These are phyloP conservation scores for Bovichtus diacanthus DNA, from an alignment of 2,797 vertebrate genomes.

Conservation along the genomic window DNA sequence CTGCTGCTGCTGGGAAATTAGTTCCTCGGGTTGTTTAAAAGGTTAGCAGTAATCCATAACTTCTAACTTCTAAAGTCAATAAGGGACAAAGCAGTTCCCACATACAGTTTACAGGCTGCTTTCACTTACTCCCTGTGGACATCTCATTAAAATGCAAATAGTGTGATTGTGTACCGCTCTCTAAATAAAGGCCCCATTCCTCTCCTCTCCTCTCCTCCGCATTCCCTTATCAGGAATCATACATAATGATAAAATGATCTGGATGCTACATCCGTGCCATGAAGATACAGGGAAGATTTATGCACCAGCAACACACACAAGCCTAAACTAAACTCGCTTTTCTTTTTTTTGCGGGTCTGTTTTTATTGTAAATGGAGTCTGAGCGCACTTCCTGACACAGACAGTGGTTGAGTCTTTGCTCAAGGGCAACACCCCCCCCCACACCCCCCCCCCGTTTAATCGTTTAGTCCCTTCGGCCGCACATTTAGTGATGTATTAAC, in stretches of 20 bases:
- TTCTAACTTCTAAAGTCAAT: slow-evolving; percentile 55
- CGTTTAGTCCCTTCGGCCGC: no score
- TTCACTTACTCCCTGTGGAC: slow-evolving; percentile 34
- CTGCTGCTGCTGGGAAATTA: slow-evolving; percentile 18
- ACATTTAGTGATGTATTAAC: no score
- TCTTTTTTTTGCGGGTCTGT: no score
- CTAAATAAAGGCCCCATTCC: slow-evolving; percentile 3
- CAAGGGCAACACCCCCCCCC: not conserved
- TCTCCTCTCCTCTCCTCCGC: slow-evolving; percentile 2
- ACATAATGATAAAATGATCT: slow-evolving; percentile 35
- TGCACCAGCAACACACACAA: not conserved
- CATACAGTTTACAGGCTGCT: slow-evolving; percentile 10
- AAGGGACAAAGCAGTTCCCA: slow-evolving; percentile 40
- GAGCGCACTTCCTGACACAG: no score
- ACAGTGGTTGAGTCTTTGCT: not conserved
- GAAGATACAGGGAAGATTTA: not conserved
- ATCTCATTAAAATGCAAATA: slow-evolving; percentile 63
- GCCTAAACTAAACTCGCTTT: no score
- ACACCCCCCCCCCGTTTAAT: no score
- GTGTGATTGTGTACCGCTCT: slow-evolving; percentile 45
- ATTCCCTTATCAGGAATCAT: slow-evolving; percentile 31
- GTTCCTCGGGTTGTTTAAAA: slow-evolving; percentile 21
- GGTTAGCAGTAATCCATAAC: slow-evolving; percentile 46
- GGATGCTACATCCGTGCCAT: not conserved
- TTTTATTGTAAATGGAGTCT: no score